These are phyloP conservation scores for Ephestia elutella DNA, from an alignment of 1,140 invertebrate genomes.

Conservation along the genomic window DNA sequence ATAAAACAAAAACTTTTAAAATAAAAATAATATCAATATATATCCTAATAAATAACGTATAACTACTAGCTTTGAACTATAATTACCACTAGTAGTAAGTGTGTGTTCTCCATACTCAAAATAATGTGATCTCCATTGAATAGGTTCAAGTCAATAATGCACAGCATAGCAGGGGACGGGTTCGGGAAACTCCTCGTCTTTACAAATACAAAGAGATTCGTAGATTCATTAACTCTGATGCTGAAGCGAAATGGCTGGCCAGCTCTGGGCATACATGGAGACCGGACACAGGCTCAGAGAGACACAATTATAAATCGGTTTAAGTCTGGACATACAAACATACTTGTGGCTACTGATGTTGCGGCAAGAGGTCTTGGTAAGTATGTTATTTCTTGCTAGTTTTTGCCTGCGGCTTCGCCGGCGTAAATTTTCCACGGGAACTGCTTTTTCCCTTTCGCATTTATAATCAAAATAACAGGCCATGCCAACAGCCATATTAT, in stretches of 20 bases:
- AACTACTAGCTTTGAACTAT: too few relatives aligned
- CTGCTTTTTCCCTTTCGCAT: too few relatives aligned
- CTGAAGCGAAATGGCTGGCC: slow-evolving; percentile 80
- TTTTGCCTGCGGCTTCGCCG: too few relatives aligned
- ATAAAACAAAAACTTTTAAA: too few relatives aligned
- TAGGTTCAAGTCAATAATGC: slow-evolving; percentile 81
- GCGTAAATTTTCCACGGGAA: too few relatives aligned
- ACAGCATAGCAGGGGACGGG: slow-evolving; percentile 81
- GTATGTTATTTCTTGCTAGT: slow-evolving; percentile 11
- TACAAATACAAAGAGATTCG: slow-evolving; percentile 91
- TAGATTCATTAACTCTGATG: slow-evolving; percentile 79
- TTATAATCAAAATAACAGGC: too few relatives aligned
- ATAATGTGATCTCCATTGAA: slow-evolving; percentile 5
- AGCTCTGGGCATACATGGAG: slow-evolving; percentile 83
- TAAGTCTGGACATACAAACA: slow-evolving; percentile 43
- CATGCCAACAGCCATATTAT: too few relatives aligned
- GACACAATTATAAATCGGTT: slow-evolving; percentile 71
- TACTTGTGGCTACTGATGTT: slow-evolving; percentile 87
- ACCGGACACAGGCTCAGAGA: slow-evolving; percentile 82
- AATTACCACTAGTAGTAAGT: too few relatives aligned
- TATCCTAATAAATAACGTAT: too few relatives aligned
- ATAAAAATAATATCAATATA: too few relatives aligned
- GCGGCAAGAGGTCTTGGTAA: slow-evolving; percentile 85
- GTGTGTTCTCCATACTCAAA: too few relatives aligned
- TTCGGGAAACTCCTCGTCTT: slow-evolving; percentile 88